phyloP scores from a whole-genome alignment of 2,113 vertebrate species.

The Tiliqua scincoides region DNA sequence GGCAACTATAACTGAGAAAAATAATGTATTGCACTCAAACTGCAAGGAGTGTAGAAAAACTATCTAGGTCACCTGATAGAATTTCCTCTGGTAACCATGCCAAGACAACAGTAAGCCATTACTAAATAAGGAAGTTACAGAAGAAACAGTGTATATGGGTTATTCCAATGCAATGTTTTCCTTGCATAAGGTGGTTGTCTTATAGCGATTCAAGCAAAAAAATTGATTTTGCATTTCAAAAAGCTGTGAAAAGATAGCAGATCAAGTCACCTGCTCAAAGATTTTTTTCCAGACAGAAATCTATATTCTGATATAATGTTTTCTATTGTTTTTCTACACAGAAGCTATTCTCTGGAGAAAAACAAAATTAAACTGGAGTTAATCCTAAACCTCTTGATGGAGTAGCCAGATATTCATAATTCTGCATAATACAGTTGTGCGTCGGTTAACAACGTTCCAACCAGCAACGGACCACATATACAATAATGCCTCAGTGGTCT shows the following conservation, averaged over 20 bases:
- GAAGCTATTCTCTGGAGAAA: neutral
- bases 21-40: constrained; percentile 45
- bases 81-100: neutral
- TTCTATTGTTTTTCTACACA: neutral
- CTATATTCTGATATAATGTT: neutral
- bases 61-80: constrained; percentile 10
- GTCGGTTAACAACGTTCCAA: no score
- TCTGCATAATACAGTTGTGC: no score
- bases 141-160: neutral
- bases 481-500: no score
- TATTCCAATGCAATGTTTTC: neutral
- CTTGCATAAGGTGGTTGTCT: neutral
- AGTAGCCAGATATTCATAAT: neutral
- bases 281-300: neutral
- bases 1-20: constrained; percentile 23
- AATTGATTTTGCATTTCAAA: neutral
- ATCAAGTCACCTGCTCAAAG: neutral
- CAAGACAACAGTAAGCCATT: neutral
- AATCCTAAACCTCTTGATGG: constrained; percentile 2
- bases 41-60: constrained; percentile 29
- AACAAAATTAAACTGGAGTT: neutral
- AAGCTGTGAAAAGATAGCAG: neutral
- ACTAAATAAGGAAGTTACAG: neutral
- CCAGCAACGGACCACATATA: no score
- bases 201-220: constrained; percentile 28